Base-by-base conservation (phyloP, 1,140 invertebrate species). In the Eumeta japonica region DNA sequence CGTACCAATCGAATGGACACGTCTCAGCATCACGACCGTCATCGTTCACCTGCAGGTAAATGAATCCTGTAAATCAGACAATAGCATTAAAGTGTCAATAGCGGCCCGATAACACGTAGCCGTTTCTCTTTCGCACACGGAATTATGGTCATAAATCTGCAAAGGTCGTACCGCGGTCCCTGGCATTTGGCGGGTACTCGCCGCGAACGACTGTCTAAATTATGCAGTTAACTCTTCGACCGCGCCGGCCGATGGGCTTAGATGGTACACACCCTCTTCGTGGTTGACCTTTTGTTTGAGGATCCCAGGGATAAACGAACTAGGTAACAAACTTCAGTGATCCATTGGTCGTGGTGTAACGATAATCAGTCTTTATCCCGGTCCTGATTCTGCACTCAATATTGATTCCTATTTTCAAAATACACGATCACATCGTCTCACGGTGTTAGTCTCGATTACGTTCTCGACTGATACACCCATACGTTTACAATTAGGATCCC, bases 11-110 rank as follows among this genome's bases (percentile, higher is more conserved):
- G n/a, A n/a, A n/a, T n/a, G n/a, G n/a, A n/a, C 46, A 42, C 49
- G 48, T 40, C 51, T 49, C 43, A 41, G 47, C 50, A n/a, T 63
- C 62, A 67, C 62, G 63, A 66, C 33, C 47, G 43, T 53, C 46
- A 58, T 62, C 64, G 56, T 60, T 68, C 64, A 57, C 55, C 57
- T 50, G 48, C 28, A 41, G 18, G 54, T 73, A 73, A 73, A n/a
- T 73, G 68, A 71, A 62, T 50, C 48, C 62, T 63, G 57, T 73
- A 73, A 71, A 73, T 71, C 68, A 73, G 68, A 73, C 68, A 73
- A 73, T 68, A 61, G 68, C 62, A 73, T 73, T 73, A 71, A 68
- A 63, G 65, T 73, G 68, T 71, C 68, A 73, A 70, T 73, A 61
- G 47, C 20, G 49, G 44, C 57, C 59, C 62, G 65, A 71, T 71